phyloP scores from a whole-genome alignment of 1,140 invertebrate genomes.

The Atta texana region DNA sequence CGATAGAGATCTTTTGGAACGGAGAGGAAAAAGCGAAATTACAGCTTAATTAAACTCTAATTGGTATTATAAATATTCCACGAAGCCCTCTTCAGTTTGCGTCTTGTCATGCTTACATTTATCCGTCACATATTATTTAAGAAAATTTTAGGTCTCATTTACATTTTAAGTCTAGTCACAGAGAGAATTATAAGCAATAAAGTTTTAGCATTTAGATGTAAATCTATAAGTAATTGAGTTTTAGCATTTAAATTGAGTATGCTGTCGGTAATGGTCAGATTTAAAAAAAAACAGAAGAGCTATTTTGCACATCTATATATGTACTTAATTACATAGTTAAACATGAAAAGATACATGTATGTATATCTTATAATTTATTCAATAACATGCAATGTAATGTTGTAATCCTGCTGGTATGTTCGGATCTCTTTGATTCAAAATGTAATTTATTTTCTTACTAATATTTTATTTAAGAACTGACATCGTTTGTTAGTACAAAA shows the following conservation, averaged over 20 bases:
- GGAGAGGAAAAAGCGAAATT: background rate
- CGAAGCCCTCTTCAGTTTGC: background rate
- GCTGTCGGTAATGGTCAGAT: conserved; percentile 11
- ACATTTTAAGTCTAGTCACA: conserved; percentile 25
- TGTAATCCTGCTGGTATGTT: too few relatives aligned
- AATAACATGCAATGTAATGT: background rate
- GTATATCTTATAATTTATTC: background rate
- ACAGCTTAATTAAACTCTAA: conserved; percentile 23
- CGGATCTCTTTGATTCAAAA: too few relatives aligned
- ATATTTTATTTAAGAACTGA: too few relatives aligned
- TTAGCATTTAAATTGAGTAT: conserved; percentile 53
- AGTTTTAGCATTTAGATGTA: conserved; percentile 54
- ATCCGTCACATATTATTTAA: conserved; percentile 4
- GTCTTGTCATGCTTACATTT: background rate
- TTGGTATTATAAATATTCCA: background rate
- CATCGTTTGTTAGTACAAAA: too few relatives aligned
- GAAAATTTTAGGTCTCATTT: conserved; percentile 28
- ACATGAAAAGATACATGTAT: background rate
- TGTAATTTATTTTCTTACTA: too few relatives aligned
- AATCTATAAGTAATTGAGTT: conserved; percentile 29
- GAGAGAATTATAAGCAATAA: conserved; percentile 47
- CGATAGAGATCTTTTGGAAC: background rate
- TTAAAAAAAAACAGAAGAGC: background rate
- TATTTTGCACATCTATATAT: too few relatives aligned
- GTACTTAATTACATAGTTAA: background rate